A percentile compares a stretch with the other conserved stretches of the same genome.
Evolutionary conservation across 2,797 vertebrate species (phyloP).

Genomic region (Meriones psammophilus): DNA sequence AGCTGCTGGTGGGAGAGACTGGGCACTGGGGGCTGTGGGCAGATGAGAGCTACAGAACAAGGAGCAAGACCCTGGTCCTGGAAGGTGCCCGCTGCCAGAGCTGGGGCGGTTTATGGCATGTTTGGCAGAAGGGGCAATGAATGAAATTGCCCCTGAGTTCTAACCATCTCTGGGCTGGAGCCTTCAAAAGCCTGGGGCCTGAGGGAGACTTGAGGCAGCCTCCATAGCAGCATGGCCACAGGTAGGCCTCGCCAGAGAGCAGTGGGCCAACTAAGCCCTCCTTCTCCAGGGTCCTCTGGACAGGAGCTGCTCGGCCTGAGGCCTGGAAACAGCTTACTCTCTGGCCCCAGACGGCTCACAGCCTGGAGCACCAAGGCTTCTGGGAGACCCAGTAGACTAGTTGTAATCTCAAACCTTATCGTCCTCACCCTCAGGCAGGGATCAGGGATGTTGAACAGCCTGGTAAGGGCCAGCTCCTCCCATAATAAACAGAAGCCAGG

Average conservation of each 20-base stretch:
- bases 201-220: conserved; percentile 74
- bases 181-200: conserved; percentile 79
- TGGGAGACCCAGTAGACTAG: conserved; percentile 40
- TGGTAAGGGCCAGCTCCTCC: conserved; percentile 68
- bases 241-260: conserved; percentile 64
- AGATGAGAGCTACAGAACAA: background rate
- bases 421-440: conserved; percentile 8
- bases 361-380: conserved; percentile 78
- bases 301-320: background rate
- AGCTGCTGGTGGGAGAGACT: conserved; percentile 78
- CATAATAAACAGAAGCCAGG: conserved; percentile 70
- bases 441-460: background rate
- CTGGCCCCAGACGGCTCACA: conserved; percentile 30
- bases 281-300: background rate
- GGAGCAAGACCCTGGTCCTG: background rate
- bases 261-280: background rate
- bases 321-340: conserved; percentile 16
- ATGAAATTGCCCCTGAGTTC: conserved; percentile 22
- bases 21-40: conserved; percentile 52
- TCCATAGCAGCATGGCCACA: conserved; percentile 83
- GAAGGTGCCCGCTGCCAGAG: conserved; percentile 54
- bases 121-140: conserved; percentile 66
- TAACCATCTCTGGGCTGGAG: conserved; percentile 64
- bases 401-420: background rate
- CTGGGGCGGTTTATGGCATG: background rate